Base-by-base conservation (phyloP, 1,140 invertebrate species). In the Heliothis virescens region DNA sequence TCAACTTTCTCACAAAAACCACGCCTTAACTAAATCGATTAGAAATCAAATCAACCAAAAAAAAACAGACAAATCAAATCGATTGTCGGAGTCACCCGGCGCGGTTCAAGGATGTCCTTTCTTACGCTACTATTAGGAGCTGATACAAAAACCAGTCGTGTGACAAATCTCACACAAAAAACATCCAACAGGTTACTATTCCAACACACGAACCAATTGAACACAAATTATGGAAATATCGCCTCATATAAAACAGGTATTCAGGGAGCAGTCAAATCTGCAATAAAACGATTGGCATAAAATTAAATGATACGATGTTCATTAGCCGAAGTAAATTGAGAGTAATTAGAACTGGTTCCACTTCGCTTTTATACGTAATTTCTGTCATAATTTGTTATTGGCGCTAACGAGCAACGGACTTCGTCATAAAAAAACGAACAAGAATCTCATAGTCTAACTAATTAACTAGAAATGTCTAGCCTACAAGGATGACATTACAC, bases 131-230 rank as follows among this genome's bases (percentile, higher is more conserved):
- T 18, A 18, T 18, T 48, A 48, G 34, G 11, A 48, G 3, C 21
- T 12, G 15, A 18, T 62, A 69, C 65, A 71, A 67, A 67, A 71
- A 71, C 48, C 67, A 52, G 67, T 71, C 67, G 18, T 18, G 41
- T 67, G 63, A 67, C 63, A 67, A 48, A 67, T 65, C 63, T 29
- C 16, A 53, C 15, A 9, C 67, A 71, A 71, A 69, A 71, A 71
- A 26, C 15, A 69, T 26, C 10, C 26, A 29, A 71, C 67, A 71
- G 67, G 67, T 71, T 71, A 52, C 18, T 11, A 10, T 21, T 3
- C 48, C 48, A 47, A 29, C 67, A 52, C 48, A 48, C 18, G 7
- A 29, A 71, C 47, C 18, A 53, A 71, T 71, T 52, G 67, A 52
- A 53, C 62, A 48, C 63, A 48, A 65, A 48, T 53, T 71, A 71